A percentile compares a stretch with the other conserved stretches of the same genome.
These are phyloP conservation scores for Xiphias gladius DNA, from an alignment of 2,113 vertebrate genomes.

Conservation along the genomic window DNA sequence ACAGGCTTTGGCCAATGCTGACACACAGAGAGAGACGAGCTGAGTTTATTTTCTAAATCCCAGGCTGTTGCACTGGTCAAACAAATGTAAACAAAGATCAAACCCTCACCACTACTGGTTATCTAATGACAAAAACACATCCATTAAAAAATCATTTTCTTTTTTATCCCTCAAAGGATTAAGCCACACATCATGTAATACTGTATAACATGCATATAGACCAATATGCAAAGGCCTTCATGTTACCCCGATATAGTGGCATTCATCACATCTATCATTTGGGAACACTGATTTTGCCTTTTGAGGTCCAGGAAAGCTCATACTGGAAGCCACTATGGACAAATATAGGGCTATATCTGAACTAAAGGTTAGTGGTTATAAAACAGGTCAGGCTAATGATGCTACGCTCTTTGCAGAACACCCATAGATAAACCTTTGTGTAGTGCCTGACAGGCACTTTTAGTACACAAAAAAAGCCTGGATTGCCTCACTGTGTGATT, in stretches of 20 bases:
- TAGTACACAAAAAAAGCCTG: conserved; percentile 28
- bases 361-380: conserved; percentile 7
- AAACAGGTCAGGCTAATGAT: conserved; percentile 34
- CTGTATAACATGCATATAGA: background rate
- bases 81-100: conserved; percentile 57
- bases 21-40: conserved; percentile 42
- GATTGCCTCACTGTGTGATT: conserved; percentile 61
- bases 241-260: background rate
- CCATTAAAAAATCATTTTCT: background rate
- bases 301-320: background rate
- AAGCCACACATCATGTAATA: background rate
- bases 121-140: conserved; percentile 29
- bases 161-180: background rate
- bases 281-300: background rate
- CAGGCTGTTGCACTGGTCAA: conserved; percentile 36
- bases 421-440: conserved; percentile 28
- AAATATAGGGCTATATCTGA: conserved; percentile 14
- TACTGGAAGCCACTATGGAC: background rate
- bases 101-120: conserved; percentile 36
- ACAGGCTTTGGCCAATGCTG: conserved; percentile 52
- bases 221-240: background rate
- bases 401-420: conserved; percentile 27
- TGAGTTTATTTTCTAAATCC: conserved; percentile 48
- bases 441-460: conserved; percentile 43
- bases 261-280: background rate